Conservation (phyloP, 2,888 invertebrate species). For the Ectemnius continuus region DNA sequence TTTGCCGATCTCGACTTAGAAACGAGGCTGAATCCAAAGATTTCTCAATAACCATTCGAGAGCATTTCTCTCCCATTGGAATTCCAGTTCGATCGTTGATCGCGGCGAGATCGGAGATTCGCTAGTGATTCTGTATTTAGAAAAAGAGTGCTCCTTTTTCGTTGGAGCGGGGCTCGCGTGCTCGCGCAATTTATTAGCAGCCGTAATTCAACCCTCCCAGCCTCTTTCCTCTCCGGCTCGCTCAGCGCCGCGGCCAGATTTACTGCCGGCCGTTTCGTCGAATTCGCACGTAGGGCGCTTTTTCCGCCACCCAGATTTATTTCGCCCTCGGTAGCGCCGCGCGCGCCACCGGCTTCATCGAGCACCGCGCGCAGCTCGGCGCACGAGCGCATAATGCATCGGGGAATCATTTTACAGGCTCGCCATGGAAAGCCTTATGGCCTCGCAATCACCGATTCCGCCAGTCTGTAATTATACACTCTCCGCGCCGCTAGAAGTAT, state of each 20-base stretch:
- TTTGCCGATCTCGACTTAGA: too few species aligned
- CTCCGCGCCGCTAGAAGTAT: neutral
- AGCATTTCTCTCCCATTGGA: too few species aligned
- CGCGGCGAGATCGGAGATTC: slow-evolving; percentile 7
- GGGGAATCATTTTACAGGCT: too few species aligned
- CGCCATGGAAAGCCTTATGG: too few species aligned
- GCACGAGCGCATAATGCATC: too few species aligned
- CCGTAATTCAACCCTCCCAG: slow-evolving; percentile 48
- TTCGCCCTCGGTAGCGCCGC: slow-evolving; percentile 26
- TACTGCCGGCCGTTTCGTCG: slow-evolving; percentile 33
- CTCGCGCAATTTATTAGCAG: slow-evolving; percentile 53
- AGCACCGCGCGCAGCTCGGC: too few species aligned
- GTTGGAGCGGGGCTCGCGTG: slow-evolving; percentile 4
- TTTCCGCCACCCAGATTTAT: slow-evolving; percentile 63
- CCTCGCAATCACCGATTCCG: neutral
- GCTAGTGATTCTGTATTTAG: too few species aligned
- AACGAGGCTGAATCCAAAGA: too few species aligned
- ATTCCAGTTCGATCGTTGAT: neutral
- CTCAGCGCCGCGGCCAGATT: slow-evolving; percentile 35
- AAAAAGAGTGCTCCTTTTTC: too few species aligned
- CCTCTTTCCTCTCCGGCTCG: slow-evolving; percentile 20
- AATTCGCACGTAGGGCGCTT: slow-evolving; percentile 45
- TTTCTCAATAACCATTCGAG: too few species aligned
- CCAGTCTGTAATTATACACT: neutral
- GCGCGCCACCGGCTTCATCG: too few species aligned